A percentile compares a stretch with the other conserved stretches of the same genome.
Conservation (phyloP, 35 echinoderm and acorn worm species). For the Apostichopus japonicus region DNA sequence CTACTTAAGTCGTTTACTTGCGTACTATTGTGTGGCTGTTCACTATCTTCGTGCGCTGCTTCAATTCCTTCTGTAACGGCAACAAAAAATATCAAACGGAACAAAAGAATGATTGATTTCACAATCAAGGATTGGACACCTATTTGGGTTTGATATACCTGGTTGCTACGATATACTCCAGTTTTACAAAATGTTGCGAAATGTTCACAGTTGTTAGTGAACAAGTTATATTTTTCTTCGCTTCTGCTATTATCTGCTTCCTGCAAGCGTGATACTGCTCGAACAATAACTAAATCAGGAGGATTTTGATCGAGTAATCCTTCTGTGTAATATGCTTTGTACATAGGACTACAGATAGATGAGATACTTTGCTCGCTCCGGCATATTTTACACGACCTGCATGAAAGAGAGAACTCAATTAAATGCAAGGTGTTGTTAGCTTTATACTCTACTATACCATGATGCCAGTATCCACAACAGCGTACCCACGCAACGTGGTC, state of each 20-base stretch:
- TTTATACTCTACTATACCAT: constrained; percentile 38
- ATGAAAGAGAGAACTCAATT: not conserved
- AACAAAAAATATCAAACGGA: too few relatives aligned
- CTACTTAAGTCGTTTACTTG: too few relatives aligned
- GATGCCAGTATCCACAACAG: constrained; percentile 46
- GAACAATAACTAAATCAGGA: not conserved
- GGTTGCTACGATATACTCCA: not conserved
- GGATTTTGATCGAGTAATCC: not conserved
- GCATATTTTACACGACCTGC: not conserved
- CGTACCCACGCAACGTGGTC: constrained; percentile 61
- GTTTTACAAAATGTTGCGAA: constrained; percentile 6
- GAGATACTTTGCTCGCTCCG: too few relatives aligned
- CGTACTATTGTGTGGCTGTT: too few relatives aligned
- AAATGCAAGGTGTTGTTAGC: not conserved
- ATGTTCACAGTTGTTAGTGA: constrained; percentile 12
- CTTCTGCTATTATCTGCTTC: too few relatives aligned
- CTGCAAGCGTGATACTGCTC: not conserved
- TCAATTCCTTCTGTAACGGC: too few relatives aligned
- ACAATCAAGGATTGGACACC: too few relatives aligned
- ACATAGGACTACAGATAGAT: not conserved
- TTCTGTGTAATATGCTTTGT: not conserved
- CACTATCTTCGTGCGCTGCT: too few relatives aligned
- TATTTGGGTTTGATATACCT: not conserved
- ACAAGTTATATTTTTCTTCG: not conserved
- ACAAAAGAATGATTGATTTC: too few relatives aligned